Base-by-base conservation (phyloP, 1,140 invertebrate genomes). In the Trichogramma pretiosum region DNA sequence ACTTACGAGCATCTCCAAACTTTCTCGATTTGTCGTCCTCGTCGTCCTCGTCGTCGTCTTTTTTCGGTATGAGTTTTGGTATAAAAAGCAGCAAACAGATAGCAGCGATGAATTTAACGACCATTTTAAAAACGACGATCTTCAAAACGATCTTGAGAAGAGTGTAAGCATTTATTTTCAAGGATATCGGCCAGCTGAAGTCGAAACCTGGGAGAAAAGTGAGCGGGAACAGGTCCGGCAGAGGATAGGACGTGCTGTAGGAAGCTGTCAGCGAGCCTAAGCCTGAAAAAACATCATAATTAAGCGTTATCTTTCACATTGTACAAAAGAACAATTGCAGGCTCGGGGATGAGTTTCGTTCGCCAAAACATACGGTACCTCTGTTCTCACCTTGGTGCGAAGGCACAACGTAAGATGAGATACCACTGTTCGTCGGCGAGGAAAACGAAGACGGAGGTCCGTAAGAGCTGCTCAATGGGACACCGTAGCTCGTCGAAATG, bases 111-210 rank as follows among this genome's bases (percentile, higher is more conserved):
- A 85, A 85, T 58, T 84, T 85, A 14, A 86, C 80, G 38, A 85
- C 79, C 64, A 86, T 81, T 61, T 86, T 85, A 55, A 86, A 85
- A 50, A 86, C 81, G 2, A 85, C 67, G 7, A 86, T 57, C 60
- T 86, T 85, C 9, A 86, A 60, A 33, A 85, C 46, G 33, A 85
- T 76, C 63, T 85, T 86, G 0, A 80, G 81, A n/a, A 85, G 56
- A 0, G 82, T 84, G 33, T 82, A 71, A 5, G 84, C 72, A 56
- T 81, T 81, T n/a, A 85, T 56, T 67, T 85, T 85, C 5, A 80
- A 42, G 0, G 62, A 60, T 16, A 68, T 57, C 11, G 68, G 67
- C 63, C 63, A 66, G 3, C 58, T 55, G 3, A 70, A 47, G 13
- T 65, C 60, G 13, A 68, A 55, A 0, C 54, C 48, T 3, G 68